Evolutionary conservation across 2,113 vertebrate species (phyloP).

Genomic region (Peromyscus polionotus): DNA sequence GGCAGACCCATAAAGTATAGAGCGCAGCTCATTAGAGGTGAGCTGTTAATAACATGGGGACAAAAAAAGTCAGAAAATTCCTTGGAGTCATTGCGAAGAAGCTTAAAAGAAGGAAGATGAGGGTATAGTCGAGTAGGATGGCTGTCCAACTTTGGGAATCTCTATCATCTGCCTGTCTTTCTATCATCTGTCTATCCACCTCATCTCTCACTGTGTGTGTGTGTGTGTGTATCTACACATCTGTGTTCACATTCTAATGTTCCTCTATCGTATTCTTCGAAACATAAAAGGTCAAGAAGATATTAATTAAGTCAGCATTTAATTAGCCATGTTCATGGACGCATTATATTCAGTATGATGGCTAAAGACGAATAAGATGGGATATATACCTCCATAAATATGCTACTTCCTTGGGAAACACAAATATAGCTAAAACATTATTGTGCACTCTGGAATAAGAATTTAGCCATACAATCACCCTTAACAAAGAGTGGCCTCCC

Average conservation of each 20-base stretch:
- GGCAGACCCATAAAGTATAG: background rate
- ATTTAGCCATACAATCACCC: too few species aligned
- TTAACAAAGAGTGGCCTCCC: background rate
- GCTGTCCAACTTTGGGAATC: background rate
- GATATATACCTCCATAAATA: background rate
- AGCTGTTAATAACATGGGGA: background rate
- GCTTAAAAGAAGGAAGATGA: background rate
- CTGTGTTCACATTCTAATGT: background rate
- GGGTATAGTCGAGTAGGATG: background rate
- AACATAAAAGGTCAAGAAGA: background rate
- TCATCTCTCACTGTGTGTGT: background rate
- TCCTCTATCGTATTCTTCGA: background rate
- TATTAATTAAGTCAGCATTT: background rate
- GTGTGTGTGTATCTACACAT: background rate
- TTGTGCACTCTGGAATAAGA: background rate
- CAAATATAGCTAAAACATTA: background rate
- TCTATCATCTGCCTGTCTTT: background rate
- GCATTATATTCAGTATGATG: background rate
- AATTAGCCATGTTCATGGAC: background rate
- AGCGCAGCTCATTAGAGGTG: background rate
- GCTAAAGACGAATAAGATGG: background rate
- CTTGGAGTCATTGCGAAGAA: background rate
- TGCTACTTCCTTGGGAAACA: background rate
- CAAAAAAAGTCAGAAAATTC: background rate
- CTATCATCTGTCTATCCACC: background rate